These are phyloP conservation scores for Centrocercus urophasianus DNA, from an alignment of 2,113 vertebrate species.

Conservation along the genomic window DNA sequence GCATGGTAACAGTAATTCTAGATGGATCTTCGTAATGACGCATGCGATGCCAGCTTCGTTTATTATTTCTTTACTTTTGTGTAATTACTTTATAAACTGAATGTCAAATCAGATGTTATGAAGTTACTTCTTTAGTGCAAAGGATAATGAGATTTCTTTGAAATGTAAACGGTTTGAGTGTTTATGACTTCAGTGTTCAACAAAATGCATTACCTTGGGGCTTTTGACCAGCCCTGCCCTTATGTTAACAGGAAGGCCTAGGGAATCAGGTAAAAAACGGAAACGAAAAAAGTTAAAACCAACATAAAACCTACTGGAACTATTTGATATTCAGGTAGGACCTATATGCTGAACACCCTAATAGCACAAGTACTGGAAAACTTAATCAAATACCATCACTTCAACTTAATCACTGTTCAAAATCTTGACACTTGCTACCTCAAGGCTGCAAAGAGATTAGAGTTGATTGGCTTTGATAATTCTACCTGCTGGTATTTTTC, in stretches of 20 bases:
- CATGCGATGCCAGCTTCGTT: conserved; percentile 29
- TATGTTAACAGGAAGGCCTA: conserved; percentile 96
- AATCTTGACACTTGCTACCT: conserved; percentile 73
- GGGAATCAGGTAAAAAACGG: conserved; percentile 96
- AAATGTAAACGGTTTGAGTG: conserved; percentile 81
- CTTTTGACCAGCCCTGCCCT: conserved; percentile 86
- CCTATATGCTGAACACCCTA: conserved; percentile 47
- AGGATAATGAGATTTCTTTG: conserved; percentile 76
- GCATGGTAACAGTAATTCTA: conserved; percentile 58
- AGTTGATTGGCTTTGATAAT: conserved; percentile 78
- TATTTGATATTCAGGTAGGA: conserved; percentile 92
- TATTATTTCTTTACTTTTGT: conserved; percentile 56
- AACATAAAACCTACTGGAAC: conserved; percentile 87
- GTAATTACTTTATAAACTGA: conserved; percentile 45
- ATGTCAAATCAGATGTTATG: conserved; percentile 45
- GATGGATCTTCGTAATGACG: conserved; percentile 45
- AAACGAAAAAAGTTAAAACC: conserved; percentile 94
- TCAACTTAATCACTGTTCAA: conserved; percentile 74
- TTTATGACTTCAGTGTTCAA: conserved; percentile 81
- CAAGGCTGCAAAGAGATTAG: conserved; percentile 67
- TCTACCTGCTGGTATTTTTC: conserved; percentile 71
- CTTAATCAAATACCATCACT: conserved; percentile 66
- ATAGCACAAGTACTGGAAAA: conserved; percentile 74
- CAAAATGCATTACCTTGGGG: conserved; percentile 75
- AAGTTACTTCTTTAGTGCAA: conserved; percentile 59